phyloP scores from a whole-genome alignment of 2,113 vertebrate genomes.

The Myrmophylax atrothorax region DNA sequence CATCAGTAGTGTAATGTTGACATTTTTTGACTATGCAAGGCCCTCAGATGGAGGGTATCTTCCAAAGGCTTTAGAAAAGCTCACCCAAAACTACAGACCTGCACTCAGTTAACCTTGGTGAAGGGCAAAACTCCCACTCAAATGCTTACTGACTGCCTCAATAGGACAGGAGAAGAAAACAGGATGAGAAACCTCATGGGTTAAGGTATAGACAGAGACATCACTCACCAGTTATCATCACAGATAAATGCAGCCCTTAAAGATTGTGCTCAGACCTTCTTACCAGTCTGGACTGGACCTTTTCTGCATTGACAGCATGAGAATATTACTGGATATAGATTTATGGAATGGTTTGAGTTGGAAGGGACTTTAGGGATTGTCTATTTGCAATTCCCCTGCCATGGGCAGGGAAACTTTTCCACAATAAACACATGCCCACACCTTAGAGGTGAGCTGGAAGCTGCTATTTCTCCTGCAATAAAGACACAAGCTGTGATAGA shows the following conservation, averaged over 20 bases:
- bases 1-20: not conserved
- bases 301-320: not conserved
- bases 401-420: not conserved
- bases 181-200: not conserved
- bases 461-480: not conserved
- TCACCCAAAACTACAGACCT: not conserved
- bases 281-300: not conserved
- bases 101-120: not conserved
- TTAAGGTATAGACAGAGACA: not conserved
- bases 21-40: not conserved
- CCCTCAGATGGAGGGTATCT: not conserved
- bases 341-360: not conserved
- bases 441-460: not conserved
- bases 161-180: rapidly evolving
- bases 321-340: not conserved
- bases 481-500: not conserved
- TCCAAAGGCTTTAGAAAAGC: not conserved
- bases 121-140: not conserved
- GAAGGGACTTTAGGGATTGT: not conserved
- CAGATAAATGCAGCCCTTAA: not conserved
- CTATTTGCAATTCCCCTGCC: not conserved
- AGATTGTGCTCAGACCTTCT: not conserved
- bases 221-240: not conserved
- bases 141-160: not conserved
- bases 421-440: not conserved